Base-by-base conservation (phyloP, 2,888 invertebrate genomes). In the Meiosimyza platycephala region DNA sequence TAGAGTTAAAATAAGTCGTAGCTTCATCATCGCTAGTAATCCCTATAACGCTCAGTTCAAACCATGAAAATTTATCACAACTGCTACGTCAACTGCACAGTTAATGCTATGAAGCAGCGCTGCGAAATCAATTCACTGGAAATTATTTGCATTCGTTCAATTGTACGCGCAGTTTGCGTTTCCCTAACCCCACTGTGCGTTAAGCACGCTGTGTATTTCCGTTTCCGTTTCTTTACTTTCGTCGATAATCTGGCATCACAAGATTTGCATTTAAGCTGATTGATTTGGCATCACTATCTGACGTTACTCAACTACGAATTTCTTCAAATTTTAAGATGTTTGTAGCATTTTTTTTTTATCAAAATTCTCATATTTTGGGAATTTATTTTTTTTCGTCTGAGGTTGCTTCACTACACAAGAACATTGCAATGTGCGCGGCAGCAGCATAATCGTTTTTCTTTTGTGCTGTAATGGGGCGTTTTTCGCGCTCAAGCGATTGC, bases 391-490 rank as follows among this genome's bases (percentile, higher is more conserved):
- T 40, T 40, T 40, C 57, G 1, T 18, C 18, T 18, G 54, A 16
- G 6, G 5, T 7, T n/a, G 54, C n/a, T 54, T 28, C 18, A 9
- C 57, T 22, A 18, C 22, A 22, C 57, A 57, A 57, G 16, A 57
- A 57, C 13, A 18, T 57, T 18, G 22, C 18, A 18, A 22, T 57
- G 57, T 40, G 40, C 40, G 40, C 40, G 40, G 40, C 40, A 1
- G 40, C 40, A 40, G 18, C 40, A 63, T 66, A 66, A 66, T 66
- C 54, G 22, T 28, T 57, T 55, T 40, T 9, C 63, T 74, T 72
- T 70, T 51, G 64, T 71, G 55, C 59, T 40, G 47, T 72, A 75
- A 75, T 72, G 71, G 72, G 72, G 71, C 73, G 73, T 75, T 68
- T 66, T 71, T 71, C 60, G 73, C 73, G 73, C 73, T 75, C 55